Evolutionary conservation across 1,140 invertebrate genomes (phyloP).

Genomic region (Pogonomyrmex californicus): DNA sequence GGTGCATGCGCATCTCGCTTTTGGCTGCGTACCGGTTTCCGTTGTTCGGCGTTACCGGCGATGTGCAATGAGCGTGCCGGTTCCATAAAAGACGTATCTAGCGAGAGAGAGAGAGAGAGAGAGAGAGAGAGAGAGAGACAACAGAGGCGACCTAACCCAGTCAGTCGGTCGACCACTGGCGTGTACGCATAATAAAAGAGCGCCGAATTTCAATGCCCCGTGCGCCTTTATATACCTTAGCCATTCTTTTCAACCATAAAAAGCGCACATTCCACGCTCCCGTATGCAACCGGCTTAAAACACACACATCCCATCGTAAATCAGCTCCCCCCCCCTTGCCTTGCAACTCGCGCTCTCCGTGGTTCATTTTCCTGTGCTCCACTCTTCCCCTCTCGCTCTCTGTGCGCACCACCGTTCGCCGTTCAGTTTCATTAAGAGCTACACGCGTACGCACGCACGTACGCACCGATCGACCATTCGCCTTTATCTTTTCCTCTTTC

Average conservation of each 20-base stretch:
- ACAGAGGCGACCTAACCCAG: conserved; percentile 57
- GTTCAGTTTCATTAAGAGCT: conserved; percentile 53
- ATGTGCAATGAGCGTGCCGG: conserved; percentile 75
- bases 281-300: conserved; percentile 77
- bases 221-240: conserved; percentile 79
- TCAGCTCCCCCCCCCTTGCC: conserved; percentile 70
- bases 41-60: conserved; percentile 73
- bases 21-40: conserved; percentile 69
- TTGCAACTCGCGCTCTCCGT: conserved; percentile 55
- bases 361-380: conserved; percentile 47
- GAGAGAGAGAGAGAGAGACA: conserved; percentile 7
- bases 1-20: conserved; percentile 62
- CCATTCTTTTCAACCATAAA: conserved; percentile 81
- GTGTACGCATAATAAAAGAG: conserved; percentile 74
- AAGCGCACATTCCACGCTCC: conserved; percentile 79
- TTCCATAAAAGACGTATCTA: conserved; percentile 74
- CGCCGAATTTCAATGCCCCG: conserved; percentile 80
- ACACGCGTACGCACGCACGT: conserved; percentile 16
- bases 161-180: conserved; percentile 63
- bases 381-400: not conserved
- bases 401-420: not conserved
- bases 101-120: not conserved
- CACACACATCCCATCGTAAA: conserved; percentile 79
- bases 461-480: not conserved
- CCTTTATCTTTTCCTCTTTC: conserved; percentile 27